Conservation (phyloP, 2,888 invertebrate species). For the Laspeyria flexula region DNA sequence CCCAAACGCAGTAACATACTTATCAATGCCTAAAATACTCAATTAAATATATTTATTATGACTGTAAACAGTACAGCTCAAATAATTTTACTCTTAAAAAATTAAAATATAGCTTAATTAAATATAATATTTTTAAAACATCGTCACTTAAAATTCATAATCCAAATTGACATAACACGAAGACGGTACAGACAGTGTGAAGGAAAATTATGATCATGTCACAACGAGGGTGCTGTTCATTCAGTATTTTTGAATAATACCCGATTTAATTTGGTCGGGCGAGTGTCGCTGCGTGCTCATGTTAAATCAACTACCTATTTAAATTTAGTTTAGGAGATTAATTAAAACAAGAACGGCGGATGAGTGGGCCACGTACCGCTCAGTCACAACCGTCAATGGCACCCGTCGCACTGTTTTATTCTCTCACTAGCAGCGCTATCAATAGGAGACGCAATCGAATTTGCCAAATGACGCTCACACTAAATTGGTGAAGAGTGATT, state of each 20-base stretch:
- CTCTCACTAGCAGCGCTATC: constrained; percentile 68
- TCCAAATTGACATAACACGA: constrained; percentile 27
- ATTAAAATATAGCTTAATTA: constrained; percentile 13
- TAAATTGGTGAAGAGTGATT: constrained; percentile 80
- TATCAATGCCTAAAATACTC: too few species aligned
- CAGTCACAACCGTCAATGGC: constrained; percentile 76
- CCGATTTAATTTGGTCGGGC: constrained; percentile 62
- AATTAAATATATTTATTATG: too few species aligned
- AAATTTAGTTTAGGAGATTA: constrained; percentile 80
- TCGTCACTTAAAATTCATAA: constrained; percentile 10
- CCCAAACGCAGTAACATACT: too few species aligned
- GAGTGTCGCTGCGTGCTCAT: constrained; percentile 51
- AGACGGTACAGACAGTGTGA: constrained; percentile 36
- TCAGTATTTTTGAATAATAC: constrained; percentile 59
- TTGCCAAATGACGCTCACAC: constrained; percentile 79
- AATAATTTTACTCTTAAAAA: neutral
- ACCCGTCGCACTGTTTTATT: constrained; percentile 77
- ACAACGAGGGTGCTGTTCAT: constrained; percentile 50
- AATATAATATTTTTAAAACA: neutral
- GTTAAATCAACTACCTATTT: constrained; percentile 65
- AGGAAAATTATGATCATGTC: constrained; percentile 58
- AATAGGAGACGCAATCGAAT: constrained; percentile 78
- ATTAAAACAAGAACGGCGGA: constrained; percentile 66
- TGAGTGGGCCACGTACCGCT: constrained; percentile 59
- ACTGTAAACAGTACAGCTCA: too few species aligned